Base-by-base conservation (phyloP, 2,888 invertebrate genomes). In the Tenthredo livida region DNA sequence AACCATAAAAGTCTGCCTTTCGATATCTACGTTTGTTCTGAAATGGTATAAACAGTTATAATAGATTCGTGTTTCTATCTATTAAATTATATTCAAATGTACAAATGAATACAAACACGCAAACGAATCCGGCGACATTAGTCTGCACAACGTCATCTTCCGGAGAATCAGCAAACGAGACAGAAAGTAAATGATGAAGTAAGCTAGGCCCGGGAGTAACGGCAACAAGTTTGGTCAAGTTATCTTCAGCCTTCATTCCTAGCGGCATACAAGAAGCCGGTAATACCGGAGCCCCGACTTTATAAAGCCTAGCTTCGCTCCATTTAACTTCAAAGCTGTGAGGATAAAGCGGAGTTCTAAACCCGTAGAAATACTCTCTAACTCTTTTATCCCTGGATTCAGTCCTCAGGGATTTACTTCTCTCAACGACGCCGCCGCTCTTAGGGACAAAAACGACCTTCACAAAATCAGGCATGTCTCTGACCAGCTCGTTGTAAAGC, bases 231-330 rank as follows among this genome's bases (percentile, higher is more conserved):
- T 98, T 98, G 0, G 98, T 98, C 87, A 97, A 95, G 92, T 98
- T 98, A 93, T 99, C 99, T 91, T 97, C 97, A 0, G 96, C 94
- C 90, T 97, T 98, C 98, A 99, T 99, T 80, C 99, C 99, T 85
- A 99, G 95, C 0, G 99, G 99, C 96, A 99, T 96, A 93, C 99
- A 98, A 2, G 99, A 99, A 91, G 98, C 98, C 0, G 99, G 99
- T 85, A 99, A 94, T 0, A 97, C 96, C 0, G 98, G 98, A 0
- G 98, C 98, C 15, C 99, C 98, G 90, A 99, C 98, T 95, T 99
- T 99, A 92, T 96, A 98, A 58, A 99, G 96, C 92, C 97, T 97
- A 12, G 99, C 95, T 89, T 99, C 98, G 1, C 95, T 94, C 95
- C 97, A 98, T 92, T 98, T 98, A 0, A 99, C 97, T 93, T 99